Conservation (phyloP, 2,797 vertebrate species). For the Galagoides demidoff region DNA sequence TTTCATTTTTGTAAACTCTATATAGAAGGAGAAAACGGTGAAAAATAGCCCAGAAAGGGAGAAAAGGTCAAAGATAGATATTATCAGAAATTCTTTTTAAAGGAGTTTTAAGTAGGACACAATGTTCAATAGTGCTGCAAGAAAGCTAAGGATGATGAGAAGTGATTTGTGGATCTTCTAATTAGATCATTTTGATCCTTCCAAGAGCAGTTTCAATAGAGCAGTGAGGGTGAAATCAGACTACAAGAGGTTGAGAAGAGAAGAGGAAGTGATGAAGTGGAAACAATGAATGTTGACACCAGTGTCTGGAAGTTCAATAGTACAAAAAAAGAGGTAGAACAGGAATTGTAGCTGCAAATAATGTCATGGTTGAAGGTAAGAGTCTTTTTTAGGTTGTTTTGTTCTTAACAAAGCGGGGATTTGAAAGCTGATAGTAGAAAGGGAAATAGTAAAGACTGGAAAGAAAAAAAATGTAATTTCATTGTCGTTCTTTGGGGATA, state of each 20-base stretch:
- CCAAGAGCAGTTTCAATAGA: slow-evolving; percentile 10
- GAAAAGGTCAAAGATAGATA: background rate
- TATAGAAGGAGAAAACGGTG: background rate
- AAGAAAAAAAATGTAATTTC: slow-evolving; percentile 21
- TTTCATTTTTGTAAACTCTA: background rate
- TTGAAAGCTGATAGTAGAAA: background rate
- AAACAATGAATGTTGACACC: background rate
- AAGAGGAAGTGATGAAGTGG: slow-evolving; percentile 1
- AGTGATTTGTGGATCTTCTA: slow-evolving; percentile 22
- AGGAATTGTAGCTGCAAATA: background rate
- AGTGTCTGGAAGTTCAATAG: background rate
- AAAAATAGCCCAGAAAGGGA: background rate
- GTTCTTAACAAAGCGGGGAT: background rate
- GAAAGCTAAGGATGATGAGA: slow-evolving; percentile 8
- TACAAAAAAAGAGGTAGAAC: background rate
- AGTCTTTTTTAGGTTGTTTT: slow-evolving; percentile 11
- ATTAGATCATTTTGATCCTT: slow-evolving; percentile 49
- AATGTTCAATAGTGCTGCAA: background rate
- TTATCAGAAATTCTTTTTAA: background rate
- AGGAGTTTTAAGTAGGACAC: slow-evolving; percentile 32
- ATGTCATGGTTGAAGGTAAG: background rate
- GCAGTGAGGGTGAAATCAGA: slow-evolving; percentile 29
- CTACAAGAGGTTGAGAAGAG: background rate
- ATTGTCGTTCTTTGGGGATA: slow-evolving; percentile 27
- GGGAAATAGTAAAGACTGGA: background rate